Conservation (phyloP, 2,888 invertebrate species). For the Tachina grossa region DNA sequence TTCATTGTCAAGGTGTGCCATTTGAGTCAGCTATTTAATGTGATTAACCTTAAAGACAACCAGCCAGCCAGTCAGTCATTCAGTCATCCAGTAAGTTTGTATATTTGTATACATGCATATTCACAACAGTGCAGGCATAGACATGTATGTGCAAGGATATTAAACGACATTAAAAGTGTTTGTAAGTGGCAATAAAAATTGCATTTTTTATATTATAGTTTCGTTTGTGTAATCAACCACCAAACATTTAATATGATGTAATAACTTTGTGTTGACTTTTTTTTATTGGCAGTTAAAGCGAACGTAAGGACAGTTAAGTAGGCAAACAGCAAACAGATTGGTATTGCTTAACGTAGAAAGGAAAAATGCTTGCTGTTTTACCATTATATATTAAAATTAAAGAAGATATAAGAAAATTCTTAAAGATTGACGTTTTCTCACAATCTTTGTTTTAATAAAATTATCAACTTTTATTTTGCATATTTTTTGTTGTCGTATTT, state of each 20-base stretch:
- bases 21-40: conserved; percentile 62
- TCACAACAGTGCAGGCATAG: neutral
- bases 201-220: conserved; percentile 47
- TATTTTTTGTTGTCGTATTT: conserved; percentile 1
- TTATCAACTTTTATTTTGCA: neutral
- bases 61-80: conserved; percentile 3
- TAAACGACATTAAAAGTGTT: conserved; percentile 59
- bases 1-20: conserved; percentile 68
- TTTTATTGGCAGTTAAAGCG: conserved; percentile 11
- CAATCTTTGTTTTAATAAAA: conserved; percentile 12
- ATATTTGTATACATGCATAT: neutral
- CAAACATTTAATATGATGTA: conserved; percentile 19
- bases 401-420: neutral
- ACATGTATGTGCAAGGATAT: conserved; percentile 23
- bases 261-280: conserved; percentile 18
- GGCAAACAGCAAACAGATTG: neutral
- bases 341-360: neutral
- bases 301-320: conserved; percentile 6
- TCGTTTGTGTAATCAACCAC: conserved; percentile 32
- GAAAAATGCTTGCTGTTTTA: neutral
- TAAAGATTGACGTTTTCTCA: neutral
- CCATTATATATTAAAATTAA: neutral
- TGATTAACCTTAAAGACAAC: conserved; percentile 61
- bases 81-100: neutral
- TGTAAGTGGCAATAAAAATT: conserved; percentile 51